These are phyloP conservation scores for Junonia oenone DNA, from an alignment of 2,888 invertebrate species.

Conservation along the genomic window DNA sequence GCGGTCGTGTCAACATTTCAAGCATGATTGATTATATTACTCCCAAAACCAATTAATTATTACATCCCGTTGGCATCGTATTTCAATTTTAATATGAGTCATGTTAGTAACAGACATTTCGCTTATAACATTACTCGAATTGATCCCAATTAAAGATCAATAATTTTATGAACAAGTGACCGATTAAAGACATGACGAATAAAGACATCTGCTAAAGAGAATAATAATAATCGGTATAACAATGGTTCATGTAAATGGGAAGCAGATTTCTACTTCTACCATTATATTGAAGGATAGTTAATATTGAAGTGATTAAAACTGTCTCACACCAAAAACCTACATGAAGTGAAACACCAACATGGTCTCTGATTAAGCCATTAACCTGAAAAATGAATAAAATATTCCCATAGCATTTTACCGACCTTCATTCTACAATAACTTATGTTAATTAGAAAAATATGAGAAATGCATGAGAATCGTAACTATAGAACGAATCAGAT, in stretches of 20 bases:
- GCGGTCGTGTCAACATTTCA: conserved; percentile 38
- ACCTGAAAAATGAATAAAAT: conserved; percentile 31
- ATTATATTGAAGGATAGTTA: conserved; percentile 4
- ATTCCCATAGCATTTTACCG: conserved; percentile 33
- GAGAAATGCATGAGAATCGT: conserved; percentile 29
- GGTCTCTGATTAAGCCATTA: conserved; percentile 15
- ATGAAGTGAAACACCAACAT: conserved; percentile 10
- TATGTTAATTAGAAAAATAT: conserved; percentile 30
- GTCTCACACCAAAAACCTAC: conserved; percentile 29
- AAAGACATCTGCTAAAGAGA: not conserved
- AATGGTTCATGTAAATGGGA: not conserved
- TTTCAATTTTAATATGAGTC: conserved; percentile 22
- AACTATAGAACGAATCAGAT: conserved; percentile 23
- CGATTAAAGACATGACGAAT: not conserved
- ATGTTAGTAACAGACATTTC: conserved; percentile 3
- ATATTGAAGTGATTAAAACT: conserved; percentile 8
- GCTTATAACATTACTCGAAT: conserved; percentile 14
- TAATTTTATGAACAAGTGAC: conserved; percentile 9
- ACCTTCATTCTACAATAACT: conserved; percentile 29
- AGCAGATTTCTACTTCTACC: conserved; percentile 5
- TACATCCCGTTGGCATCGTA: conserved; percentile 17
- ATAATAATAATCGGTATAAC: not conserved
- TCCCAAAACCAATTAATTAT: conserved; percentile 22
- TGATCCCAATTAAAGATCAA: conserved; percentile 21
- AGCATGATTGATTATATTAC: conserved; percentile 35